phyloP scores from a whole-genome alignment of 2,797 vertebrate genomes.

The Pogonophryne albipinna region DNA sequence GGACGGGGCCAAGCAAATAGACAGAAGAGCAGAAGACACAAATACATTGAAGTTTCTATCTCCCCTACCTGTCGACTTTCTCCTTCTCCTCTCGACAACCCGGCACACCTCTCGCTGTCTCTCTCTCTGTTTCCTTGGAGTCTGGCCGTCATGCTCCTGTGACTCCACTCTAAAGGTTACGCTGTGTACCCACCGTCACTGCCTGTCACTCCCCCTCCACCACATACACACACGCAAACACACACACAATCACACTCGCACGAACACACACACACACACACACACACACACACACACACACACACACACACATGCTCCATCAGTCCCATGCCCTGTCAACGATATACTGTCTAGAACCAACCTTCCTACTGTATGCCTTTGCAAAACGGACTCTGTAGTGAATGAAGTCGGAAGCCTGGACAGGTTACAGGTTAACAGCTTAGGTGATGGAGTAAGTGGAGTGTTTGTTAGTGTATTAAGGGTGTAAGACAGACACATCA shows the following conservation, averaged over 20 bases:
- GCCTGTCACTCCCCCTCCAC: conserved; percentile 75
- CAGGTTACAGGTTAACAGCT: conserved; percentile 42
- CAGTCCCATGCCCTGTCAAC: conserved; percentile 70
- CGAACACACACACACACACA: conserved; percentile 12
- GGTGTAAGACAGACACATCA: conserved; percentile 28
- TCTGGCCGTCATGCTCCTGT: conserved; percentile 84
- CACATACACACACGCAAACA: conserved; percentile 27
- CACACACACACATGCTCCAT: conserved; percentile 47
- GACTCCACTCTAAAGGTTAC: conserved; percentile 83
- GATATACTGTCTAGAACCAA: conserved; percentile 53
- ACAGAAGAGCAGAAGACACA: conserved; percentile 71
- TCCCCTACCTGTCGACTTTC: conserved; percentile 75
- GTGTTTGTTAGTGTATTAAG: conserved; percentile 26
- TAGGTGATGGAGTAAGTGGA: conserved; percentile 19
- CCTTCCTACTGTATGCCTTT: conserved; percentile 40
- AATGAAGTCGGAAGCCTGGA: conserved; percentile 40
- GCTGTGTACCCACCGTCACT: conserved; percentile 83
- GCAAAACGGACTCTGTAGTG: conserved; percentile 48
- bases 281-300: conserved; percentile 41
- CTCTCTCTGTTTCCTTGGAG: conserved; percentile 78
- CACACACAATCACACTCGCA: conserved; percentile 27
- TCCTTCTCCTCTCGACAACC: conserved; percentile 64
- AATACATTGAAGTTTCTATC: conserved; percentile 68
- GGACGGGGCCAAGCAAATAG: conserved; percentile 55
- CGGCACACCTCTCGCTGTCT: conserved; percentile 63